Evolutionary conservation across 2,888 invertebrate genomes (phyloP).

Genomic region (Crioceris asparagi): DNA sequence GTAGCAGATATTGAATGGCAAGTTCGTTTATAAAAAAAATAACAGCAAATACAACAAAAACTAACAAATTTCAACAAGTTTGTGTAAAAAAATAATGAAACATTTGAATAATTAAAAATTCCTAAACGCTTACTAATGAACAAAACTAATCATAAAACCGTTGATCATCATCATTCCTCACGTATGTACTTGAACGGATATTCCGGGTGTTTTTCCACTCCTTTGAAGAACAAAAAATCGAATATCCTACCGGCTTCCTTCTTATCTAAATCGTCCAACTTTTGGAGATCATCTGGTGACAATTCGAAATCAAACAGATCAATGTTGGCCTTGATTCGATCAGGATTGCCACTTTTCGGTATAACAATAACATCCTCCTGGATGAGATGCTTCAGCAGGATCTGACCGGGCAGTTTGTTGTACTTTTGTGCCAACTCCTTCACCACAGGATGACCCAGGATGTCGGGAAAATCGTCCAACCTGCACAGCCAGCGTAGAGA

Average conservation of each 20-base stretch:
- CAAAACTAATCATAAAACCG: no score
- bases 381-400: slow-evolving; percentile 57
- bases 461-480: slow-evolving; percentile 47
- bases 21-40: no score
- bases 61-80: no score
- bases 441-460: slow-evolving; percentile 50
- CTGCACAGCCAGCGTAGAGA: no score
- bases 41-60: no score
- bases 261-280: slow-evolving; percentile 47
- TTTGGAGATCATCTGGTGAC: slow-evolving; percentile 43
- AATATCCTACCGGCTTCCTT: slow-evolving; percentile 56
- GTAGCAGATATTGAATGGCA: no score
- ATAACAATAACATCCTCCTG: slow-evolving; percentile 60
- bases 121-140: no score
- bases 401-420: slow-evolving; percentile 56
- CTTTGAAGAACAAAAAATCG: slow-evolving; percentile 55
- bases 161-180: no score
- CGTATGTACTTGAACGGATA: slow-evolving; percentile 48
- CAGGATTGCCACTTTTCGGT: slow-evolving; percentile 65
- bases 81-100: no score
- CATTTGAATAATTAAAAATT: no score
- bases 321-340: slow-evolving; percentile 59
- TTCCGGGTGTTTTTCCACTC: slow-evolving; percentile 57
- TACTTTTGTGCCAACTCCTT: slow-evolving; percentile 46
- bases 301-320: slow-evolving; percentile 55